A percentile compares a stretch with the other conserved stretches of the same genome.
Evolutionary conservation across 2,797 vertebrate species (phyloP).

Genomic region (Apogon hyalosoma): DNA sequence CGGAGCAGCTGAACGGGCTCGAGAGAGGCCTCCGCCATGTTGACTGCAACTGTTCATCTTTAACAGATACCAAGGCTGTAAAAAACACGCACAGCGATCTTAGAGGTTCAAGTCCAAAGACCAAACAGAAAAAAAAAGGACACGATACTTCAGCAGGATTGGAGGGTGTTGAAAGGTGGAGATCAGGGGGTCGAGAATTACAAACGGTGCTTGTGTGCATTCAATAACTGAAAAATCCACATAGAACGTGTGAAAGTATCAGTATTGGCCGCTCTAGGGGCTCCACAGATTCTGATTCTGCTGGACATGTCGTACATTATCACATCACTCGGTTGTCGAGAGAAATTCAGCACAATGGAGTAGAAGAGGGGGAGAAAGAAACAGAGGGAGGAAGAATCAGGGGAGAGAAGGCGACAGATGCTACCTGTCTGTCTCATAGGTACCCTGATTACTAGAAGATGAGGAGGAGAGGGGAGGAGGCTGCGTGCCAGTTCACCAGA

Average conservation of each 20-base stretch:
- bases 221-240: background rate
- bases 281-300: conserved; percentile 36
- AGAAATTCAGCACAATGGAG: conserved; percentile 65
- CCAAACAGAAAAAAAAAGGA: background rate
- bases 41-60: conserved; percentile 59
- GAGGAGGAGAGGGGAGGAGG: conserved; percentile 77
- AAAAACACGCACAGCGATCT: conserved; percentile 9
- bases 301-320: conserved; percentile 61
- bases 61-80: conserved; percentile 26
- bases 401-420: conserved; percentile 82
- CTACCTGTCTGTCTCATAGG: conserved; percentile 86
- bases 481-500: conserved; percentile 78
- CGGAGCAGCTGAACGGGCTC: conserved; percentile 61
- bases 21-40: conserved; percentile 56
- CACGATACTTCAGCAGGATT: background rate
- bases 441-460: conserved; percentile 85
- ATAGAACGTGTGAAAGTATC: background rate
- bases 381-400: conserved; percentile 67
- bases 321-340: conserved; percentile 61
- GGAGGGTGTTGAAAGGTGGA: background rate
- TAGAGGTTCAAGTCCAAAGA: conserved; percentile 13
- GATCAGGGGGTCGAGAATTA: background rate
- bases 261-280: background rate
- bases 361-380: conserved; percentile 62
- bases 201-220: background rate